A percentile compares a stretch with the other conserved stretches of the same genome.
These are phyloP conservation scores for Gryllus longicercus DNA, from an alignment of 2,888 invertebrate species.

Conservation along the genomic window DNA sequence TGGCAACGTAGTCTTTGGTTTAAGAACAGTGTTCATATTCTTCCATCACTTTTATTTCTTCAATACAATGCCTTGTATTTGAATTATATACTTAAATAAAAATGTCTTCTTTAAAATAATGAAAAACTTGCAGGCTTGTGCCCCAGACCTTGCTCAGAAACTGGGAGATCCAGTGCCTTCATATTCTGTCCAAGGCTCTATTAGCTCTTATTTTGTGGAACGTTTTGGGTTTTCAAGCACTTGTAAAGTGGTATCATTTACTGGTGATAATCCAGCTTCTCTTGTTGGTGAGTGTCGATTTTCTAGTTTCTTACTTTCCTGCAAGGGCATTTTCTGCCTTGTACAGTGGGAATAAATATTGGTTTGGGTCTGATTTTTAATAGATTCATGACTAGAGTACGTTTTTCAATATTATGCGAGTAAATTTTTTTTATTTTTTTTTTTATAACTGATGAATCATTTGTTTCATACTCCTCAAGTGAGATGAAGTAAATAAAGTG, in stretches of 20 bases:
- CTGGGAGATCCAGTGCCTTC: conserved; percentile 73
- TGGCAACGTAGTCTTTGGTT: too few relatives aligned
- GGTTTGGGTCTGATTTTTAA: too few relatives aligned
- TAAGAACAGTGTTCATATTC: too few relatives aligned
- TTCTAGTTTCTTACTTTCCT: neutral
- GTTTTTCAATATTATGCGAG: neutral
- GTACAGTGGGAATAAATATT: too few relatives aligned
- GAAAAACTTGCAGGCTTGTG: conserved; percentile 60
- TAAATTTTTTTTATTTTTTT: neutral
- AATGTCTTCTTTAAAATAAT: too few relatives aligned
- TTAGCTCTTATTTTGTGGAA: conserved; percentile 77
- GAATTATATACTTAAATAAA: too few relatives aligned
- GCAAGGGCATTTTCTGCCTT: too few relatives aligned
- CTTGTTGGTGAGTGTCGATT: conserved; percentile 58
- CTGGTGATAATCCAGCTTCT: conserved; percentile 92
- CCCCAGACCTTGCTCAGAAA: conserved; percentile 67
- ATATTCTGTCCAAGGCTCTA: conserved; percentile 63
- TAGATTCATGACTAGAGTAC: too few relatives aligned
- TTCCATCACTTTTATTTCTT: too few relatives aligned
- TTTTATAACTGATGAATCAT: neutral
- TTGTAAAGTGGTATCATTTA: conserved; percentile 83
- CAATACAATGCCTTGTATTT: too few relatives aligned
- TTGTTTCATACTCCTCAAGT: too few relatives aligned
- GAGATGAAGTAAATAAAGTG: too few relatives aligned
- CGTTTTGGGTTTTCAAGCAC: conserved; percentile 78